phyloP scores from a whole-genome alignment of 2,888 invertebrate species.

The Zootermopsis nevadensis region DNA sequence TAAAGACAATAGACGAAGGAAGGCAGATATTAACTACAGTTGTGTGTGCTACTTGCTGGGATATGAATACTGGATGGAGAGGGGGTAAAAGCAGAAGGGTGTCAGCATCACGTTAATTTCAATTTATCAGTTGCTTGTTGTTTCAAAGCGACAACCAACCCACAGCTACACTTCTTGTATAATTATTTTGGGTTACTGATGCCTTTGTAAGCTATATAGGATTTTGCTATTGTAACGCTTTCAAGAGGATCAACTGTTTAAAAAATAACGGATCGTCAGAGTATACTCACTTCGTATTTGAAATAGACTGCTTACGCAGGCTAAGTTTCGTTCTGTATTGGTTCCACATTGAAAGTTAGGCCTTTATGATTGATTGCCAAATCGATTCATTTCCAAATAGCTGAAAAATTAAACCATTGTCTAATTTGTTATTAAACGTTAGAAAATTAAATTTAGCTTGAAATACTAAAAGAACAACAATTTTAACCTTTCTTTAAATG shows the following conservation, averaged over 20 bases:
- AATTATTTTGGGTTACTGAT: slow-evolving; percentile 40
- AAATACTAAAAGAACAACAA: too few relatives aligned
- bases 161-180: slow-evolving; percentile 22
- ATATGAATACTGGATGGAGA: slow-evolving; percentile 36
- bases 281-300: slow-evolving; percentile 16
- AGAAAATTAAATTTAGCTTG: too few relatives aligned
- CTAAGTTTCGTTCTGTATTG: too few relatives aligned
- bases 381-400: too few relatives aligned
- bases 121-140: slow-evolving; percentile 43
- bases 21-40: slow-evolving; percentile 44
- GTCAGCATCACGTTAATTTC: slow-evolving; percentile 42
- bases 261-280: slow-evolving; percentile 17
- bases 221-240: slow-evolving; percentile 35
- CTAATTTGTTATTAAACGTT: too few relatives aligned
- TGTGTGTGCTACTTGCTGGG: slow-evolving; percentile 34
- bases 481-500: too few relatives aligned
- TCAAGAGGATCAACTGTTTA: slow-evolving; percentile 32
- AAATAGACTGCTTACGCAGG: not conserved
- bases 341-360: too few relatives aligned
- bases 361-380: too few relatives aligned
- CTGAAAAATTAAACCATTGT: too few relatives aligned
- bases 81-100: slow-evolving; percentile 36
- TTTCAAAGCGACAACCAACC: slow-evolving; percentile 35
- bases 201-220: slow-evolving; percentile 39
- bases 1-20: slow-evolving; percentile 41